These are phyloP conservation scores for Chelonus insularis DNA, from an alignment of 1,140 invertebrate species.

Conservation along the genomic window DNA sequence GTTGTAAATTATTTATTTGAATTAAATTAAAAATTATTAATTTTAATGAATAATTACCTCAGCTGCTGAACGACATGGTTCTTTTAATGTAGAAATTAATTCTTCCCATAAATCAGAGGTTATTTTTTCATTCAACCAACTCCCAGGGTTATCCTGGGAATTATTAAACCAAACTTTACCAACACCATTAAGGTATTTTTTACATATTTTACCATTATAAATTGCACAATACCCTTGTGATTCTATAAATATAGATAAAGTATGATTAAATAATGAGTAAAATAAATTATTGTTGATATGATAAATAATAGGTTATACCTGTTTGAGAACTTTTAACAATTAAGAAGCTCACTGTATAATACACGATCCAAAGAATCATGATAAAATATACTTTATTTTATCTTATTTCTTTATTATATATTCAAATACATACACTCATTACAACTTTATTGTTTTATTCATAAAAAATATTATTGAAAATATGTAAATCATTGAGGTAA, in stretches of 20 bases:
- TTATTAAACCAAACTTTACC: conserved; percentile 84
- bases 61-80: conserved; percentile 82
- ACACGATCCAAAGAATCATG: too few relatives aligned
- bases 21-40: neutral
- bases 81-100: conserved; percentile 75
- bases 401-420: too few relatives aligned
- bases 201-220: conserved; percentile 88
- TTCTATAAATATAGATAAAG: conserved; percentile 14
- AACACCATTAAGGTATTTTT: conserved; percentile 71
- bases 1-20: conserved; percentile 9
- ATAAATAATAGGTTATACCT: too few relatives aligned
- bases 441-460: too few relatives aligned
- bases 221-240: conserved; percentile 76
- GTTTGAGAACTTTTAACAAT: too few relatives aligned
- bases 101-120: conserved; percentile 81
- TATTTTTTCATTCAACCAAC: conserved; percentile 83
- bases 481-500: too few relatives aligned
- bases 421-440: too few relatives aligned
- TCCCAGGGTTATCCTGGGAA: conserved; percentile 67
- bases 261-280: too few relatives aligned
- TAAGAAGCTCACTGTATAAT: too few relatives aligned
- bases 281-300: too few relatives aligned
- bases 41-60: conserved; percentile 63
- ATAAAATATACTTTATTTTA: too few relatives aligned
- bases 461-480: too few relatives aligned